Evolutionary conservation across 2,888 invertebrate species (phyloP).

Genomic region (Pachliopta kotzebuea): DNA sequence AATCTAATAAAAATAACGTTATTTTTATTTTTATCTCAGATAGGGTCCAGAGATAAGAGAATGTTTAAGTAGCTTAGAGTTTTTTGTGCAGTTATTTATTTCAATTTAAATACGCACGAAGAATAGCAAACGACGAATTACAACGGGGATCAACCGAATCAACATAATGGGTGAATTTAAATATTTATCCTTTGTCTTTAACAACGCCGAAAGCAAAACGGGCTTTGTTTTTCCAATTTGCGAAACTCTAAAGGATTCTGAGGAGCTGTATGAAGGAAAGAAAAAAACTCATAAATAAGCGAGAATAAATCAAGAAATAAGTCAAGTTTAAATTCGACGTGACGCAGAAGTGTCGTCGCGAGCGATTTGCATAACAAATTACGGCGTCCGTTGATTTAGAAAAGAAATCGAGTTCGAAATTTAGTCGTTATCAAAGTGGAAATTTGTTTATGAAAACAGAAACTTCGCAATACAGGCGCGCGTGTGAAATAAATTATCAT

Average conservation of each 20-base stretch:
- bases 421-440: conserved; percentile 34
- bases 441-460: conserved; percentile 40
- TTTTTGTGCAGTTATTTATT: neutral
- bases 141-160: conserved; percentile 24
- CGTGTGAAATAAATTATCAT: conserved; percentile 23
- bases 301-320: conserved; percentile 33
- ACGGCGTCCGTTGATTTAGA: conserved; percentile 41
- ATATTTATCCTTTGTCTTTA: conserved; percentile 28
- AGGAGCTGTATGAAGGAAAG: conserved; percentile 1
- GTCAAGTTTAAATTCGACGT: conserved; percentile 37
- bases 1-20: too few species aligned
- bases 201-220: conserved; percentile 8
- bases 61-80: too few species aligned
- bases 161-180: conserved; percentile 29
- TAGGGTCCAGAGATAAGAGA: too few species aligned
- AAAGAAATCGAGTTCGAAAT: conserved; percentile 34
- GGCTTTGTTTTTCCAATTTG: conserved; percentile 27
- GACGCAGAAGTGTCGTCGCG: conserved; percentile 39
- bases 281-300: conserved; percentile 30
- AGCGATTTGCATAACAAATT: conserved; percentile 42
- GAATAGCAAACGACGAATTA: conserved; percentile 27
- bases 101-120: conserved; percentile 15
- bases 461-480: conserved; percentile 31
- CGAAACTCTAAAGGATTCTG: conserved; percentile 22
- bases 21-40: too few species aligned